Conservation (phyloP, 2,888 invertebrate species). For the Agrochola lychnidis region DNA sequence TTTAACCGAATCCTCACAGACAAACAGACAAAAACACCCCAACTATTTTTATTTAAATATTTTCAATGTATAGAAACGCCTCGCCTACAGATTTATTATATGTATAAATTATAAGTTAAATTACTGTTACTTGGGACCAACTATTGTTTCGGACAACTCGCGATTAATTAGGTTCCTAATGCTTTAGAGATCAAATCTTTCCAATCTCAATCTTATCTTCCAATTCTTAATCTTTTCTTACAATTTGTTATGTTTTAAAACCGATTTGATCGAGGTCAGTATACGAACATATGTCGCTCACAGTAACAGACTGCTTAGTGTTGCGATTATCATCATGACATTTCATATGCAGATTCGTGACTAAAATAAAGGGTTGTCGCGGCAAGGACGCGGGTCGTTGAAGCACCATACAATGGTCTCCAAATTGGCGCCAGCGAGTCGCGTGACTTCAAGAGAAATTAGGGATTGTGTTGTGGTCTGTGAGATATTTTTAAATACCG, state of each 20-base stretch:
- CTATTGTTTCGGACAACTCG: not conserved
- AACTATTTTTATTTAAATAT: not conserved
- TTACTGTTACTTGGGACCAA: not conserved
- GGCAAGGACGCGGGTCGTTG: not conserved
- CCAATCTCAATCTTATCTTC: too few species aligned
- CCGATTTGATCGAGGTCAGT: too few species aligned
- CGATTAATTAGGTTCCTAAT: not conserved
- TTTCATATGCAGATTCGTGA: constrained; percentile 24
- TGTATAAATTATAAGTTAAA: not conserved
- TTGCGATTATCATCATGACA: constrained; percentile 8
- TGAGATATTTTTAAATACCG: constrained; percentile 18
- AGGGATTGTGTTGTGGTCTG: constrained; percentile 4
- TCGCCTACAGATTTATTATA: not conserved
- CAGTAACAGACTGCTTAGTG: not conserved
- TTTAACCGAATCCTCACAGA: not conserved
- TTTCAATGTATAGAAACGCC: not conserved
- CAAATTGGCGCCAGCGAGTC: constrained; percentile 20
- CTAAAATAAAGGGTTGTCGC: constrained; percentile 21
- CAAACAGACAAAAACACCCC: not conserved
- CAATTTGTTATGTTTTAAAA: not conserved
- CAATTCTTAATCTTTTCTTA: not conserved
- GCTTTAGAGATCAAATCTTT: not conserved
- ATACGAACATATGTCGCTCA: not conserved
- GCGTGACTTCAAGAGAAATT: constrained; percentile 16
- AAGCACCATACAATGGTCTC: constrained; percentile 18